A percentile compares a stretch with the other conserved stretches of the same genome.
phyloP scores from a whole-genome alignment of 1,140 invertebrate species.

The Thaumatotibia leucotreta region DNA sequence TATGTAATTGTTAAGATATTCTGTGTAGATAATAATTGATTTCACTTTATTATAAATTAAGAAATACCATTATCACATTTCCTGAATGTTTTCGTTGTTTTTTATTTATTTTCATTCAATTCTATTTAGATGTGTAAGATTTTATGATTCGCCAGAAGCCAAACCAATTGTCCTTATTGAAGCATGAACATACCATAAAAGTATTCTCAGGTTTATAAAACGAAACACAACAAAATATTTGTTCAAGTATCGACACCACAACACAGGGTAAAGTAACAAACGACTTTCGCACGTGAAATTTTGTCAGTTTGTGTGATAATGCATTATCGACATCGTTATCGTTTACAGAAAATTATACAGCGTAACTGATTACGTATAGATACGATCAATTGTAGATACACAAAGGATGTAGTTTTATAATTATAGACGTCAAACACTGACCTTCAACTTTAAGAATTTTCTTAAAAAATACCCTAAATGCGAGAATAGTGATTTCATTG shows the following conservation, averaged over 20 bases:
- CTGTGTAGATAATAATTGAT: no score
- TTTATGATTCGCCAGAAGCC: no score
- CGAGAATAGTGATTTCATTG: no score
- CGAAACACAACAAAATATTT: background rate
- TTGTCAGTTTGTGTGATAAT: background rate
- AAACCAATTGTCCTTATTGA: no score
- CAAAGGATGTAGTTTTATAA: background rate
- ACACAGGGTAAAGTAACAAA: background rate
- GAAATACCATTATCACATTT: no score
- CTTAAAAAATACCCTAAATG: no score
- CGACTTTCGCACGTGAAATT: background rate
- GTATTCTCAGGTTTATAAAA: no score
- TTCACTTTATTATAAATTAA: no score
- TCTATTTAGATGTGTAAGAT: no score
- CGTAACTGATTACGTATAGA: background rate
- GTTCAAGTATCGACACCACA: background rate
- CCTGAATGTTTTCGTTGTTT: no score
- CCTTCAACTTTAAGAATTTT: no score
- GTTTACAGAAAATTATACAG: background rate
- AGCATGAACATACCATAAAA: background rate
- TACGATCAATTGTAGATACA: background rate
- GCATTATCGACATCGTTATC: background rate
- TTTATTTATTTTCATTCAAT: no score
- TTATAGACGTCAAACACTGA: background rate
- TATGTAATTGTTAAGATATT: background rate